Evolutionary conservation across 2,888 invertebrate species (phyloP).

Genomic region (Drosophila buzzatii): DNA sequence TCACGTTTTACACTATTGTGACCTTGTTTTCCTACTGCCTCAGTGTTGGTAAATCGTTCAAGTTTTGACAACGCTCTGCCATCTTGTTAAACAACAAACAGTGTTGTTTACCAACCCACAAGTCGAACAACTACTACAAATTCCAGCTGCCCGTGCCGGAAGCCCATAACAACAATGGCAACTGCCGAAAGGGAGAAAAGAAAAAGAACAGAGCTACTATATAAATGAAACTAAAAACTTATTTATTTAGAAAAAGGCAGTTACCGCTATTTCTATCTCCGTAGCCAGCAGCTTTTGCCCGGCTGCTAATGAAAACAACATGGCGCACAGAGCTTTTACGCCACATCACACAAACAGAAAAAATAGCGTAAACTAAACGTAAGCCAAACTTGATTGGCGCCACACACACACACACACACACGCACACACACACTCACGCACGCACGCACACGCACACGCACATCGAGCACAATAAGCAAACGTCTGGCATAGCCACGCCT

Average conservation of each 20-base stretch:
- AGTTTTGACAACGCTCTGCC: constrained; percentile 37
- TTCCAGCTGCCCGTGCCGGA: constrained; percentile 39
- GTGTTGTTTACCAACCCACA: constrained; percentile 53
- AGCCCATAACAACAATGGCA: constrained; percentile 19
- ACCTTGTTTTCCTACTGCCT: constrained; percentile 9
- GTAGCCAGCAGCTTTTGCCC: constrained; percentile 45
- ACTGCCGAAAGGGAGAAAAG: constrained; percentile 12
- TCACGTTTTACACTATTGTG: constrained; percentile 15
- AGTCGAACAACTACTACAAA: constrained; percentile 54
- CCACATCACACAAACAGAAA: neutral
- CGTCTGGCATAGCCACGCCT: constrained; percentile 62
- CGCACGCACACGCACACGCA: constrained; percentile 42
- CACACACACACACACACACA: constrained; percentile 29
- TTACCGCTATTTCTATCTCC: constrained; percentile 41
- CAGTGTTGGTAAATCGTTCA: constrained; percentile 33
- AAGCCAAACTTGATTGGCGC: constrained; percentile 79
- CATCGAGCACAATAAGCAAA: constrained; percentile 49
- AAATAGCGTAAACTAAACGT: constrained; percentile 74
- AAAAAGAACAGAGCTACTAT: constrained; percentile 5
- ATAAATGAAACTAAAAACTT: constrained; percentile 57
- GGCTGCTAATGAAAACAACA: constrained; percentile 72
- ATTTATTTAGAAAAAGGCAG: constrained; percentile 72
- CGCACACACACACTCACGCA: constrained; percentile 12
- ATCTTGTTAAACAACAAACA: constrained; percentile 44
- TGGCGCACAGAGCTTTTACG: constrained; percentile 57